A percentile compares a stretch with the other conserved stretches of the same genome.
Conservation (phyloP, 2,888 invertebrate genomes). For the Mythimna ferrago region DNA sequence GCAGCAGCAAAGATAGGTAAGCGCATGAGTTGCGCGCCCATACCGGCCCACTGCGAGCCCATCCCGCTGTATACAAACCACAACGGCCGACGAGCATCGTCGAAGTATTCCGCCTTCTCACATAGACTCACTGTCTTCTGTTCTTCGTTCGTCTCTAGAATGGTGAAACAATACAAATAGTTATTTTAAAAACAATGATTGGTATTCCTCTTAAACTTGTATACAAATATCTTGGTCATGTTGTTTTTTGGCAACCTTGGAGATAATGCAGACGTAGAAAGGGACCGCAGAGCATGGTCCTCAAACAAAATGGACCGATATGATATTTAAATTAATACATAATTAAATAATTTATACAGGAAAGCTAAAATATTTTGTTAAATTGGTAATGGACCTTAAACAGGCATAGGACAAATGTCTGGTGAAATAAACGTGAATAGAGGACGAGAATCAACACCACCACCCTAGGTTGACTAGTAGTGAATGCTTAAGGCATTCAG, state of each 20-base stretch:
- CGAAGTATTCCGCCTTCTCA: constrained; percentile 74
- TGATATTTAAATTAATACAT: no score
- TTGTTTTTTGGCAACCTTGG: no score
- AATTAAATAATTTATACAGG: background rate
- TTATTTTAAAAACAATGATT: background rate
- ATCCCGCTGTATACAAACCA: constrained; percentile 94
- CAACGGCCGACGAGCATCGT: constrained; percentile 85
- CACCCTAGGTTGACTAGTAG: no score
- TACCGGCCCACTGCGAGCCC: constrained; percentile 93
- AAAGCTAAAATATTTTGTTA: background rate
- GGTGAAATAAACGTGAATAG: background rate
- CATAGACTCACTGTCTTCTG: constrained; percentile 66
- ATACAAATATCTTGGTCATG: no score
- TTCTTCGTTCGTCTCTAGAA: constrained; percentile 75
- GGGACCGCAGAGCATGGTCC: no score
- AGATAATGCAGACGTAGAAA: no score
- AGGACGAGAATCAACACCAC: background rate
- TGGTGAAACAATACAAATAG: background rate
- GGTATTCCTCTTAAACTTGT: no score
- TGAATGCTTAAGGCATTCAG: no score
- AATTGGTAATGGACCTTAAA: background rate
- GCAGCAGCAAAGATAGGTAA: constrained; percentile 91
- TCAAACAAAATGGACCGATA: no score
- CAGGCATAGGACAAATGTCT: no score
- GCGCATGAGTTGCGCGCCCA: constrained; percentile 92